phyloP scores from a whole-genome alignment of 2,797 vertebrate species.

The Crocodylus rhombifer region DNA sequence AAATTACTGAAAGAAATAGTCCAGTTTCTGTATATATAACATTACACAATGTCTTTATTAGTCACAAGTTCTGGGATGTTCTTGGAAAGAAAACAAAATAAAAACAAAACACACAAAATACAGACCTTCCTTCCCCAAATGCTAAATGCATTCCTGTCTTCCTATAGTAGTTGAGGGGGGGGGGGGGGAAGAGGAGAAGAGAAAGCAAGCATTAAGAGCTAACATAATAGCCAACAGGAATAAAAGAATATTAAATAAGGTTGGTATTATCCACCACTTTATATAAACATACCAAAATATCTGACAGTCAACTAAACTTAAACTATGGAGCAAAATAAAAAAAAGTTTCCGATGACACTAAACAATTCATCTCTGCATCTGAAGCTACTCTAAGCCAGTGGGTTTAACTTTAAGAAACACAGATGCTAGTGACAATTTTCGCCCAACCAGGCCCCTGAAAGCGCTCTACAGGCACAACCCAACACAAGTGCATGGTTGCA shows the following conservation, averaged over 20 bases:
- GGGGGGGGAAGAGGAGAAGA: too few relatives aligned
- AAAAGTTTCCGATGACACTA: neutral
- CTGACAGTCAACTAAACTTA: neutral
- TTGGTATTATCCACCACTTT: neutral
- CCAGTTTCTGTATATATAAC: too few relatives aligned
- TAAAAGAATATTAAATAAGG: neutral
- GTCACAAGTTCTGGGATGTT: neutral
- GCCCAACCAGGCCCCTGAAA: too few relatives aligned
- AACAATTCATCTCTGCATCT: neutral
- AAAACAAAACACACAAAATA: too few relatives aligned
- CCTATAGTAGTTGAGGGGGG: neutral
- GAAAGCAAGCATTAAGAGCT: neutral
- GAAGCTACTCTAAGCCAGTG: neutral
- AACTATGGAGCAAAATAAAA: neutral
- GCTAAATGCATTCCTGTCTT: neutral
- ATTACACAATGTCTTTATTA: neutral
- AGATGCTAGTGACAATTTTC: too few relatives aligned
- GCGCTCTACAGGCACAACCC: too few relatives aligned
- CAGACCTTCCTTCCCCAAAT: neutral
- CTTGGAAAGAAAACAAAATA: neutral
- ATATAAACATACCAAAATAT: neutral
- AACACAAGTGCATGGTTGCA: too few relatives aligned
- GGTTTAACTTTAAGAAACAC: too few relatives aligned
- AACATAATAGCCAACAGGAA: neutral
- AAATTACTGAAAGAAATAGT: neutral